Evolutionary conservation across 2,113 vertebrate species (phyloP).

Genomic region (Silurus glanis): DNA sequence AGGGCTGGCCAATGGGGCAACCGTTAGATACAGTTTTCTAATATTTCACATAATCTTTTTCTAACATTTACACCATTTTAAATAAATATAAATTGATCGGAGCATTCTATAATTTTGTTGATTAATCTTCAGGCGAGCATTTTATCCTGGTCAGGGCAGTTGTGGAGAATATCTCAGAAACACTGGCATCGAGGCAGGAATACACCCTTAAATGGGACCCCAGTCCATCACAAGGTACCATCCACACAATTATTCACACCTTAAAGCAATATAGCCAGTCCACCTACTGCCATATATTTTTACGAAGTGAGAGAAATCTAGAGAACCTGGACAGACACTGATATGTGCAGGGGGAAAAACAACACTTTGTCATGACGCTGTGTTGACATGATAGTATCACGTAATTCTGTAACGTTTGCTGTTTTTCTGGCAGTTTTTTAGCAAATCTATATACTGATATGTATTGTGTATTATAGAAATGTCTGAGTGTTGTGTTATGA

Average conservation of each 20-base stretch:
- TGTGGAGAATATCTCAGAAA: background rate
- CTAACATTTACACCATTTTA: background rate
- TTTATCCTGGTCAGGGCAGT: background rate
- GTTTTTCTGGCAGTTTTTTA: constrained; percentile 9
- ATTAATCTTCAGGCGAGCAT: background rate
- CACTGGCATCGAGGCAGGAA: background rate
- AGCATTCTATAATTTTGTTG: background rate
- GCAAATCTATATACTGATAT: background rate
- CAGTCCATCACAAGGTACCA: constrained; percentile 2
- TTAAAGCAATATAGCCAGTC: too few species aligned
- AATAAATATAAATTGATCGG: background rate
- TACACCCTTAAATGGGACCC: background rate
- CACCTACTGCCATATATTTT: constrained; percentile 2
- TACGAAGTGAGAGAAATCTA: background rate
- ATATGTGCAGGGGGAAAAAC: background rate
- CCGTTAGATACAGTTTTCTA: background rate
- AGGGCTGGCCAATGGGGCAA: background rate
- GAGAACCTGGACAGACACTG: background rate
- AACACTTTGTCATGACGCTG: background rate
- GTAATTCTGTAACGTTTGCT: background rate
- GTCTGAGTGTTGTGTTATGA: background rate
- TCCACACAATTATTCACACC: background rate
- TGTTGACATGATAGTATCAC: background rate
- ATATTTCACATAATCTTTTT: background rate
- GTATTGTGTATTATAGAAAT: background rate